Conservation (phyloP, 2,888 invertebrate genomes). For the Molanna angustata region DNA sequence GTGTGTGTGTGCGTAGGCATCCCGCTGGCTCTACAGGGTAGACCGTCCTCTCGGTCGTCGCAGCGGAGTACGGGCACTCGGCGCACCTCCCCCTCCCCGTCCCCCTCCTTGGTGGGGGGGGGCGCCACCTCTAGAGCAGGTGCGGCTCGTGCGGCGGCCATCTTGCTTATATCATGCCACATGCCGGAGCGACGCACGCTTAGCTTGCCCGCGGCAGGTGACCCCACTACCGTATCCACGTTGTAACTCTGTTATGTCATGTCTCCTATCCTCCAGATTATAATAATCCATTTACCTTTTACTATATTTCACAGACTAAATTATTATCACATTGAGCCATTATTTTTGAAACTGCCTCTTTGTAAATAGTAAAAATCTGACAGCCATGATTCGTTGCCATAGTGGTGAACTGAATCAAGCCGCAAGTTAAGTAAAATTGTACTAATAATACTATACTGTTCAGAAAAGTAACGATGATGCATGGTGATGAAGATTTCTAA, state of each 20-base stretch:
- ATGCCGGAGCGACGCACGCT: constrained; percentile 58
- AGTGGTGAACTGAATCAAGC: no score
- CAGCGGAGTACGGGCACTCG: constrained; percentile 58
- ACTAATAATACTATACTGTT: no score
- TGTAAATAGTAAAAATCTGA: no score
- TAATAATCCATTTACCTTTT: background rate
- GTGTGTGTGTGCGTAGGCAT: no score
- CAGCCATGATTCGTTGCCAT: no score
- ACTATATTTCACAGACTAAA: no score
- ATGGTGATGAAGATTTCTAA: no score
- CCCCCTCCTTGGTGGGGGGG: constrained; percentile 47
- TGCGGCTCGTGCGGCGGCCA: constrained; percentile 91
- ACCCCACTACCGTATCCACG: constrained; percentile 55
- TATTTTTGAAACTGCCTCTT: no score
- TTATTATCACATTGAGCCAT: no score
- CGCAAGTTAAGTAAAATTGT: no score
- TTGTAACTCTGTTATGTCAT: constrained; percentile 47
- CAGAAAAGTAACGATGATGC: no score
- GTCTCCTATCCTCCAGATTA: no score
- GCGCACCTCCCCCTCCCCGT: constrained; percentile 49
- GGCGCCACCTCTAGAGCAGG: constrained; percentile 78
- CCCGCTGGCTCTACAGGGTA: constrained; percentile 58
- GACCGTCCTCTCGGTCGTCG: constrained; percentile 59
- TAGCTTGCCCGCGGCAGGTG: constrained; percentile 52
- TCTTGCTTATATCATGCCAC: constrained; percentile 92